phyloP scores from a whole-genome alignment of 2,113 vertebrate species.

The Elephas maximus region DNA sequence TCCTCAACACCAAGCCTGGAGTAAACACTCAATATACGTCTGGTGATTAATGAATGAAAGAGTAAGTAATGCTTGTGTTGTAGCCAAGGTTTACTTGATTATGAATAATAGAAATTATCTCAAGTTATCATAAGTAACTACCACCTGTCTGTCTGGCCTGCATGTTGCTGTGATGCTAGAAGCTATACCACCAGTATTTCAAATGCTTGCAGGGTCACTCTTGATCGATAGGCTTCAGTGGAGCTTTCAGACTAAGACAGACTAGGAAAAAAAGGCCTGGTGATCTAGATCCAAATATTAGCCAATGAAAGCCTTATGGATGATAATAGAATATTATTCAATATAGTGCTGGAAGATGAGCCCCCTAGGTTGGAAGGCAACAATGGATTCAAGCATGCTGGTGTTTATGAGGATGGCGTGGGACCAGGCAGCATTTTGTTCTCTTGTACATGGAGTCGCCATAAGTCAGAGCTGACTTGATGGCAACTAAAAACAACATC shows the following conservation, averaged over 20 bases:
- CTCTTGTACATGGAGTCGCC: neutral
- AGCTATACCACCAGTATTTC: neutral
- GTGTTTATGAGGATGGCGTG: neutral
- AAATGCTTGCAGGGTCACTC: neutral
- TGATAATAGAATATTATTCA: neutral
- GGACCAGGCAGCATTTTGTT: neutral
- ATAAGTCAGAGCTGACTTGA: neutral
- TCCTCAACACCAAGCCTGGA: neutral
- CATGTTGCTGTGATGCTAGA: neutral
- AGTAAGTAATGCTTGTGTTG: neutral
- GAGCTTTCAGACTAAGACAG: neutral
- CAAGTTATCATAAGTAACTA: neutral
- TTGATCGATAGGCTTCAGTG: neutral
- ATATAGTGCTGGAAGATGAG: neutral
- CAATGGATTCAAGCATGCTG: neutral
- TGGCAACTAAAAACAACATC: neutral
- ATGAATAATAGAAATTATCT: neutral
- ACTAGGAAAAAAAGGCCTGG: neutral
- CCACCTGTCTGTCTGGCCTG: neutral
- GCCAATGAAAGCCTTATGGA: neutral
- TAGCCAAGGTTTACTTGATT: neutral
- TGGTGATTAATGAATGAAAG: neutral
- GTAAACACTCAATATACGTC: neutral
- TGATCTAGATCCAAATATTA: neutral
- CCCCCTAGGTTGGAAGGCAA: neutral